Conservation (phyloP, 2,888 invertebrate genomes). For the Acanthosoma haemorrhoidale region DNA sequence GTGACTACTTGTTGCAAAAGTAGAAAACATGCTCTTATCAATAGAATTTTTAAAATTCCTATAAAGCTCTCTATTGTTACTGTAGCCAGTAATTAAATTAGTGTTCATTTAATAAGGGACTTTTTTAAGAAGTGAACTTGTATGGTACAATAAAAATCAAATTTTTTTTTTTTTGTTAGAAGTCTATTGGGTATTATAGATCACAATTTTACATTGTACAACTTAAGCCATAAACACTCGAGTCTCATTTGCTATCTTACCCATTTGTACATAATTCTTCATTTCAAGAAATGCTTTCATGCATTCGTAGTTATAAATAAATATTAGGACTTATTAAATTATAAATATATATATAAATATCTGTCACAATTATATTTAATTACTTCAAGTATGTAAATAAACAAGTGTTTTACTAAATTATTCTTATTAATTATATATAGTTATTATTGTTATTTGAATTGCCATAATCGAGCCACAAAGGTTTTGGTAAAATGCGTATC, state of each 20-base stretch:
- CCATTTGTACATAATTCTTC: constrained; percentile 10
- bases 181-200: no score
- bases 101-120: constrained; percentile 4
- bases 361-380: constrained; percentile 15
- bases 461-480: constrained; percentile 24
- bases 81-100: neutral
- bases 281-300: constrained; percentile 8
- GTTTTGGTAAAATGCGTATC: constrained; percentile 8
- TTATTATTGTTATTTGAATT: constrained; percentile 27
- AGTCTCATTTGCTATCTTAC: neutral
- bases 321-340: constrained; percentile 15
- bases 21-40: no score
- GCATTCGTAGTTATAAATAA: constrained; percentile 10
- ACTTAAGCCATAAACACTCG: neutral
- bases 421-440: constrained; percentile 21
- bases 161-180: no score
- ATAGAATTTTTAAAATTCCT: neutral
- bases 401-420: constrained; percentile 17
- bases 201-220: neutral
- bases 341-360: constrained; percentile 19
- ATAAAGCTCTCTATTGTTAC: constrained; percentile 1
- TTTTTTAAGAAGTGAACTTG: neutral
- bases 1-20: no score
- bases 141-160: no score
- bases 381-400: constrained; percentile 26